Percentiles rank a stretch among this genome's conserved stretches.
phyloP scores from a whole-genome alignment of 2,113 vertebrate species.

The Sceloporus tristichus region DNA sequence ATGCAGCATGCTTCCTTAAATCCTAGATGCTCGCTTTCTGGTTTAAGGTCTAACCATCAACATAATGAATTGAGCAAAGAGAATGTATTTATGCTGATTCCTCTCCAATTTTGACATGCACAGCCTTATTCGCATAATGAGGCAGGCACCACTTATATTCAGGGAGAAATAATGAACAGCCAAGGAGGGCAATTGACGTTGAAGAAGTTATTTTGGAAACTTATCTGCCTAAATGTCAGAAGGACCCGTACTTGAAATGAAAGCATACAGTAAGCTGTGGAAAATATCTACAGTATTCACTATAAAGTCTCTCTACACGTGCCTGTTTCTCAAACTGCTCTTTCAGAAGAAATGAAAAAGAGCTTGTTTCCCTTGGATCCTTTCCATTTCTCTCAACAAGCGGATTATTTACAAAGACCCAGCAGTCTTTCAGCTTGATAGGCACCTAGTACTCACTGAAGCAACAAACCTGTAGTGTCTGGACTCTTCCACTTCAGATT shows the following conservation, averaged over 20 bases:
- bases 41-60: not conserved
- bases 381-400: not conserved
- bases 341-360: not conserved
- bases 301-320: not conserved
- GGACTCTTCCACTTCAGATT: not conserved
- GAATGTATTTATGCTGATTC: conserved; percentile 35
- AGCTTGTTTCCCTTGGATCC: not conserved
- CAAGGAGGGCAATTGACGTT: not conserved
- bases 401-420: not conserved
- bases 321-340: not conserved
- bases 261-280: not conserved
- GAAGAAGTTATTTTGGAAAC: conserved; percentile 24
- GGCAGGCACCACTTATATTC: conserved; percentile 4
- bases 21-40: conserved; percentile 9
- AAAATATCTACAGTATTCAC: not conserved
- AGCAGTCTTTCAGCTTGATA: not conserved
- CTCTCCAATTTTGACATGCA: conserved; percentile 37
- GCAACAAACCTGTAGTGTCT: not conserved
- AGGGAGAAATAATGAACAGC: not conserved
- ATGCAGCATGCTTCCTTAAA: conserved; percentile 40
- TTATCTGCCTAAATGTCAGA: conserved; percentile 22
- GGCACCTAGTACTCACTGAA: not conserved
- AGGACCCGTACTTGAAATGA: not conserved
- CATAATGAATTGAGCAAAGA: conserved; percentile 37
- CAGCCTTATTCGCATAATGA: conserved; percentile 14